phyloP scores from a whole-genome alignment of 2,888 invertebrate species.

The Drosophila quinaria region DNA sequence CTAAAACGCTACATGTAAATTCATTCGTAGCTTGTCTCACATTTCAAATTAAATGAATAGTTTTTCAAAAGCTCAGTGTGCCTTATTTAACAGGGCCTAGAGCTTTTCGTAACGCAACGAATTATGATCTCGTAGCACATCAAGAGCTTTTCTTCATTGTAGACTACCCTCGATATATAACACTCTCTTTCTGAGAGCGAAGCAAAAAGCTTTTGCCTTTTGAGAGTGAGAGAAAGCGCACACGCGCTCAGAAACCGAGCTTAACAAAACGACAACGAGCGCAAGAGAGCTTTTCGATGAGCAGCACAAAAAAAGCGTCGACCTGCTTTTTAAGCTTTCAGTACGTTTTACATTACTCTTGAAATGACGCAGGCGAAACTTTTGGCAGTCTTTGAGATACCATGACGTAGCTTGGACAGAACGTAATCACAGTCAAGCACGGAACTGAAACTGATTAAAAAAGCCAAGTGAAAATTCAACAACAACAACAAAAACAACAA shows the following conservation, averaged over 20 bases:
- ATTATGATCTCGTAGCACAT: slow-evolving; percentile 38
- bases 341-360: slow-evolving; percentile 50
- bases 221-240: slow-evolving; percentile 28
- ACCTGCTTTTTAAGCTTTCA: slow-evolving; percentile 42
- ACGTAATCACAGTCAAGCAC: slow-evolving; percentile 30
- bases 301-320: slow-evolving; percentile 52
- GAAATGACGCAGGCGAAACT: slow-evolving; percentile 59
- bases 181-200: slow-evolving; percentile 3
- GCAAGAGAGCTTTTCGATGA: slow-evolving; percentile 47
- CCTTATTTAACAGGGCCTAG: slow-evolving; percentile 11
- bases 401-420: slow-evolving; percentile 65
- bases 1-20: neutral
- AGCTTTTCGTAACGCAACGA: slow-evolving; percentile 32
- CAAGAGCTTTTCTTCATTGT: slow-evolving; percentile 26
- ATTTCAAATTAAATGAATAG: slow-evolving; percentile 4
- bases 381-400: slow-evolving; percentile 63
- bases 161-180: slow-evolving; percentile 35
- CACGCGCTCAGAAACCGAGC: slow-evolving; percentile 50
- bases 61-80: slow-evolving; percentile 35
- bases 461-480: slow-evolving; percentile 12
- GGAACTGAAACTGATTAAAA: neutral
- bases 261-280: slow-evolving; percentile 45
- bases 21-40: neutral
- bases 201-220: slow-evolving; percentile 15
- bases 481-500: neutral